phyloP scores from a whole-genome alignment of 2,888 invertebrate species.

The Poecilus cupreus region DNA sequence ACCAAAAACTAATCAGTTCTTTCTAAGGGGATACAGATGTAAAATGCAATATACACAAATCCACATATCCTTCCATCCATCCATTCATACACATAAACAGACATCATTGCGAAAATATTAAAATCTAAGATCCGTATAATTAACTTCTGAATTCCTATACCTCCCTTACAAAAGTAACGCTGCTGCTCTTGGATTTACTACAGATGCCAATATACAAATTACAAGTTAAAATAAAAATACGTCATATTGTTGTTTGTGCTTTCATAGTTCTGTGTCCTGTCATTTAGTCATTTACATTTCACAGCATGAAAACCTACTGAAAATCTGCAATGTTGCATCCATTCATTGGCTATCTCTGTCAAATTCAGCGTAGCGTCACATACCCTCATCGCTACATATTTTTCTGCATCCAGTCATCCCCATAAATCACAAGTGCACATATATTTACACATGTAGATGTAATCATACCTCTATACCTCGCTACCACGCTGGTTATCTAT shows the following conservation, averaged over 20 bases:
- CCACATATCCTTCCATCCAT: not conserved
- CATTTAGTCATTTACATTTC: no score
- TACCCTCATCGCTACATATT: conserved; percentile 11
- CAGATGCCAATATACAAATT: no score
- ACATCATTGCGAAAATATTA: no score
- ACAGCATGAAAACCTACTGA: not conserved
- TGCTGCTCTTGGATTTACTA: no score
- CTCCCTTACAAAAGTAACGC: no score
- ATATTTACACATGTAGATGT: conserved; percentile 28
- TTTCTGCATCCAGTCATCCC: conserved; percentile 4
- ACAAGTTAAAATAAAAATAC: no score
- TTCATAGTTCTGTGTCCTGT: no score
- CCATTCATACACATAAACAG: not conserved
- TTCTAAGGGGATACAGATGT: no score
- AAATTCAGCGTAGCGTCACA: not conserved
- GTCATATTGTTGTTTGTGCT: no score
- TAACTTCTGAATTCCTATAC: no score
- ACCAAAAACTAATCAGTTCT: no score
- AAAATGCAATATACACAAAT: not conserved
- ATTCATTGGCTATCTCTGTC: not conserved
- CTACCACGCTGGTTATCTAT: conserved; percentile 28
- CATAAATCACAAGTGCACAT: conserved; percentile 4
- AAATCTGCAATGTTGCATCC: not conserved
- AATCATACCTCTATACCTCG: conserved; percentile 13
- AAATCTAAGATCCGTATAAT: no score